Base-by-base conservation (phyloP, 2,888 invertebrate species). In the Lithosia quadra region DNA sequence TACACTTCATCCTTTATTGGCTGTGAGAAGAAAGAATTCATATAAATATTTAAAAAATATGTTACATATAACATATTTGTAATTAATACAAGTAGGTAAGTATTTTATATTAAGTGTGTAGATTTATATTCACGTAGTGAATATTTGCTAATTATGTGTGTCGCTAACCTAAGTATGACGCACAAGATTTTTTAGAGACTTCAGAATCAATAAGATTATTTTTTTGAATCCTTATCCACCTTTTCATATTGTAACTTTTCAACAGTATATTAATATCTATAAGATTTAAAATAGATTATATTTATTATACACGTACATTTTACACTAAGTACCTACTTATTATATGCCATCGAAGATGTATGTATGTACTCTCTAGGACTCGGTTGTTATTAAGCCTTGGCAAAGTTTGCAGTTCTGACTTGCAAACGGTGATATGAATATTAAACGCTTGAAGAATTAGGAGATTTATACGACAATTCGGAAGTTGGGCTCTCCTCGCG, bases 401-500 rank as follows among this genome's bases (percentile, higher is more conserved):
- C 49, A 83, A 81, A 71, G 80, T 84, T 63, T 15, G 34, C 73
- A 78, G 76, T 76, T 77, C 78, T 75, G 79, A 71, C 78, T 82
- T 81, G 79, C 74, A 69, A 77, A 76, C 80, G 87, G 86, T 92
- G 94, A 94, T 94, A 94, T 95, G 95, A 95, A 95, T 95, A 95
- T 94, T 95, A 95, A 95, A 92, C 91, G 90, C 86, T 90, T 86
- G 86, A 92, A 90, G 94, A 93, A 94, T 94, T 93, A 92, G 87
- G 88, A 92, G 94, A 95, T 94, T 95, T 94, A 95, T 92, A 88
- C 91, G 90, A 87, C 92, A 86, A 93, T 92, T 92, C 85, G 84
- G 85, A 94, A 94, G 88, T 93, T 92, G 83, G 88, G 84, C 83
- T 86, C 83, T 83, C 84, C 80, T 81, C 82, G 86, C 87, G 90